Base-by-base conservation (phyloP, 2,113 vertebrate species). In the Nerophis lumbriciformis region DNA sequence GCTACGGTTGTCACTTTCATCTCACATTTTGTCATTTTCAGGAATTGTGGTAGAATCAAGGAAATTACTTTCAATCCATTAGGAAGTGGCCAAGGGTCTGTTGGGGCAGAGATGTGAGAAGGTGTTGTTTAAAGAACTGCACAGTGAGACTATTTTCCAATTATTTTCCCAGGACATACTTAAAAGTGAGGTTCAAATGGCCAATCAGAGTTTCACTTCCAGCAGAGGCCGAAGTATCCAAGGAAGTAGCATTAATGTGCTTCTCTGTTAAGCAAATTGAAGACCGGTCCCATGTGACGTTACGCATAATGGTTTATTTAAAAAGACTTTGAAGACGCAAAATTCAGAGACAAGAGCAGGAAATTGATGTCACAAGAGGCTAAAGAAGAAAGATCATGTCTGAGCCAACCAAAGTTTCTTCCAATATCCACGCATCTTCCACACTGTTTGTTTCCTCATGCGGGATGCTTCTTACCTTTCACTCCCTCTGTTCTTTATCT, bases 401-500 rank as follows among this genome's bases (percentile, higher is more conserved):
- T 39, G 65, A 59, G 74, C 72, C 66, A 53, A 71, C 73, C 78
- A 77, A 83, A 74, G 59, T 85, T 80, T 74, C 82, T 82, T 81
- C 84, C 76, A 71, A 81, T 78, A 79, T 76, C 73, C 59, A 63
- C 78, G 48, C 71, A 74, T 68, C 66, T 71, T 63, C 62, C 72
- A 61, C 61, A 77, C 63, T 75, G 68, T 70, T 53, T 59, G 49
- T 78, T 77, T 68, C 74, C 60, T 74, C 69, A 59, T 59, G 12
- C 66, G 39, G 66, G 80, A 79, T 62, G 69, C 66, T 71, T 55
- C 72, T 68, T 61, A 38, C 14, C 16, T 6, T 50, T 28, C 76
- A 76, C 48, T 48, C 11, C 42, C 53, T 76, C 52, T 73, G 70
- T 83, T 82, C 62, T 71, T 82, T 80, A 77, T 87, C 84, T 88